A percentile compares a stretch with the other conserved stretches of the same genome.
Evolutionary conservation across 1,140 invertebrate species (phyloP).

Genomic region (Drosophila pseudoananassae): DNA sequence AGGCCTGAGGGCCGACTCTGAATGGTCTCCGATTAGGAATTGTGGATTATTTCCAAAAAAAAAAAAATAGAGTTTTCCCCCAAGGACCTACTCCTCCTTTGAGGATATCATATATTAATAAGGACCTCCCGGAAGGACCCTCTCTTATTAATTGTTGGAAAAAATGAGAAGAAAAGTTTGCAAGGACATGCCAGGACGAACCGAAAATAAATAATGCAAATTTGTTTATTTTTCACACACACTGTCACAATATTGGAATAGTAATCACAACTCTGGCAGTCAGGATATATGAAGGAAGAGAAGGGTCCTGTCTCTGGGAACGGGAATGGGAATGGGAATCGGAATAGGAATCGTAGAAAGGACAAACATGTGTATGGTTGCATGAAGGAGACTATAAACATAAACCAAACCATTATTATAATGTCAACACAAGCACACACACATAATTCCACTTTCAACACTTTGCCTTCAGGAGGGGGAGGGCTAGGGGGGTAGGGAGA

Average conservation of each 20-base stretch:
- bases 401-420: slow-evolving; percentile 77
- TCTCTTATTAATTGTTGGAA: slow-evolving; percentile 48
- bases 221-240: slow-evolving; percentile 68
- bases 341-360: slow-evolving; percentile 3
- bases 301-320: background rate
- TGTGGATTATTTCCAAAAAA: too few relatives aligned
- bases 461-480: slow-evolving; percentile 54
- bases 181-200: too few relatives aligned
- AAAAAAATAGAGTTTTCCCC: too few relatives aligned
- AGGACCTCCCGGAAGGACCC: slow-evolving; percentile 3
- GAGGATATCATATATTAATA: slow-evolving; percentile 31
- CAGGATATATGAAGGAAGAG: background rate
- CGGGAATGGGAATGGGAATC: background rate
- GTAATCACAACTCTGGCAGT: slow-evolving; percentile 54
- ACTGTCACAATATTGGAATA: slow-evolving; percentile 74
- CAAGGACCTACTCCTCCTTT: too few relatives aligned
- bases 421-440: slow-evolving; percentile 75
- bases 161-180: slow-evolving; percentile 27
- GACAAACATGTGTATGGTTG: slow-evolving; percentile 52
- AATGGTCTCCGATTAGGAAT: too few relatives aligned
- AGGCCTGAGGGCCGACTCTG: too few relatives aligned
- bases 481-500: slow-evolving; percentile 11
- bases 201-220: slow-evolving; percentile 68
- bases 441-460: slow-evolving; percentile 75
- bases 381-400: slow-evolving; percentile 70